Base-by-base conservation (phyloP, 2,888 invertebrate species). In the Apocheima hispidaria region DNA sequence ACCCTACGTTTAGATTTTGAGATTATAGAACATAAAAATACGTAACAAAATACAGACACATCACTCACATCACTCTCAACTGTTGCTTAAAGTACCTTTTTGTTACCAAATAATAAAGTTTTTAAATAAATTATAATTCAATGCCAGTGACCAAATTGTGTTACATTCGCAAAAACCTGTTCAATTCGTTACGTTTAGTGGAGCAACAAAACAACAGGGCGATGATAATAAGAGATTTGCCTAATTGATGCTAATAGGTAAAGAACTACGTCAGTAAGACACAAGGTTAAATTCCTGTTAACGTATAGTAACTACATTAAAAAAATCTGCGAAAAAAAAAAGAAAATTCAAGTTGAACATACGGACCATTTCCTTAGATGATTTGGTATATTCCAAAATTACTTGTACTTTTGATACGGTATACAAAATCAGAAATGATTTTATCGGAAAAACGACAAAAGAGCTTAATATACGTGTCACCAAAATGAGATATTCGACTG, bases 241-340 rank as follows among this genome's bases (percentile, higher is more conserved):
- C 38, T 60, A 55, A 55, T 51, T 51, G 44, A 51, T 43, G 55
- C 33, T 55, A 60, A 55, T 44, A 44, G 30, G 43, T 50, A 49
- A 50, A 43, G 14, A n/a, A 21, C 49, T 48, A 49, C 38, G 38
- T 50, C 38, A 30, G 49, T 21, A 26, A 43, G 50, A 20, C 33
- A 16, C 54, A 60, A 60, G 50, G 60, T 55, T 51, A 44, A 49
- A 40, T 49, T 54, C 54, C 35, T 36, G 55, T 14, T 49, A 26
- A 53, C 16, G 5, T 38, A 30, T 38, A 6, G 18, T 41, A n/a
- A n/a, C n/a, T n/a, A 21, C 33, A 23, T 20, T 53, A 16, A 30
- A 3, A 40, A 40, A 10, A n/a, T 21, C 10, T 38, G 30, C 28
- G 16, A 16, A 30, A 33, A 21, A 14, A 16, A 26, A 16, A 38